These are phyloP conservation scores for Rhagonycha fulva DNA, from an alignment of 2,888 invertebrate species.

Conservation along the genomic window DNA sequence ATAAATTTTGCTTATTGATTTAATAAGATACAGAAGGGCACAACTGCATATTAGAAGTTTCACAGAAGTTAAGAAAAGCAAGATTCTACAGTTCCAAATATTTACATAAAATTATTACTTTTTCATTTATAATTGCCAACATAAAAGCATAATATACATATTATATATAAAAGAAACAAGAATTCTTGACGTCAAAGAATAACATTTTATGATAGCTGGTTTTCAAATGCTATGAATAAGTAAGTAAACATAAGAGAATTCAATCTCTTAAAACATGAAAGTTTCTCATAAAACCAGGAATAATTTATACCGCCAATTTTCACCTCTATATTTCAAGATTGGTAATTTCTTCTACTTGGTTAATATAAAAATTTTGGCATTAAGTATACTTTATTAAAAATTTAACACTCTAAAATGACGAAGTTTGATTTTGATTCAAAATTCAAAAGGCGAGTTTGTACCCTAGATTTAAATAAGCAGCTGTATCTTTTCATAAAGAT, in stretches of 20 bases:
- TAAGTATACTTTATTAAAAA: background rate
- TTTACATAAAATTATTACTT: background rate
- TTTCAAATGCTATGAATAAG: slow-evolving; percentile 18
- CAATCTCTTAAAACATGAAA: slow-evolving; percentile 14
- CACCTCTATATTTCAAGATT: slow-evolving; percentile 7
- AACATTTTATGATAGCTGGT: slow-evolving; percentile 2
- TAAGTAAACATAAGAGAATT: slow-evolving; percentile 17
- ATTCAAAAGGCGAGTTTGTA: background rate
- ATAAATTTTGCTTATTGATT: background rate
- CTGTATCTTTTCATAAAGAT: background rate
- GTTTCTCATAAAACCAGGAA: slow-evolving; percentile 16
- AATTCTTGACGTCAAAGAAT: slow-evolving; percentile 6
- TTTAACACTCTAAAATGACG: background rate
- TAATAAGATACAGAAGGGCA: background rate
- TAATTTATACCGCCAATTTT: slow-evolving; percentile 14
- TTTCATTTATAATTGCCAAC: background rate
- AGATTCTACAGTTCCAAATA: background rate
- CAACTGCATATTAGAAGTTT: background rate
- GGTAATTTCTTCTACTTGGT: background rate
- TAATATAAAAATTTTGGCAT: background rate
- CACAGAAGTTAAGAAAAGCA: background rate
- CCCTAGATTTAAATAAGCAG: background rate
- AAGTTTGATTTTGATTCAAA: background rate
- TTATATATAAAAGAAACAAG: background rate
- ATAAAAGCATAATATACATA: background rate